These are phyloP conservation scores for Proales similis DNA, from an alignment of 1,140 invertebrate species.

Conservation along the genomic window DNA sequence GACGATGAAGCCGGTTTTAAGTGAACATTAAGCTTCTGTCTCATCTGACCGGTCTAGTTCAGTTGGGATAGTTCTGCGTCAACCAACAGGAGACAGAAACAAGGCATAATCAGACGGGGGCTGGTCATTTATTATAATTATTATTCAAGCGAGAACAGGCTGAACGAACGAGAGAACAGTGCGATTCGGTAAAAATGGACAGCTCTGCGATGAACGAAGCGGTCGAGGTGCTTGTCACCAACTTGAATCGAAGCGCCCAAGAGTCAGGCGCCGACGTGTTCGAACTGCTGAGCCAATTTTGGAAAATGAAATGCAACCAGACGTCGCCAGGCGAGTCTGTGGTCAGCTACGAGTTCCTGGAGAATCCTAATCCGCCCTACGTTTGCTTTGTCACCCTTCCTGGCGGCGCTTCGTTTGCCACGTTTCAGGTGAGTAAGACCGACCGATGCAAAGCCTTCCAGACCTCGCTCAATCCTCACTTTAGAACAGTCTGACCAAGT, in stretches of 20 bases:
- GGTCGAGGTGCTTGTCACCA: constrained; percentile 15
- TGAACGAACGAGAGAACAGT: too few species aligned
- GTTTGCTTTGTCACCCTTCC: constrained; percentile 88
- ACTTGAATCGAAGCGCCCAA: constrained; percentile 6
- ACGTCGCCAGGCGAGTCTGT: too few species aligned
- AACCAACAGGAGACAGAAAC: too few species aligned
- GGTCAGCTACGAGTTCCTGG: constrained; percentile 88
- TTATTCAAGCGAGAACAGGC: too few species aligned
- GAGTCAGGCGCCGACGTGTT: constrained; percentile 74
- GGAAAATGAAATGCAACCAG: constrained; percentile 83
- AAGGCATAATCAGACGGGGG: too few species aligned
- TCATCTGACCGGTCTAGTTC: too few species aligned
- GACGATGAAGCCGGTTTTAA: too few species aligned
- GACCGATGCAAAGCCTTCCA: constrained; percentile 38
- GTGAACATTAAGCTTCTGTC: too few species aligned
- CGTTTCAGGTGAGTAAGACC: constrained; percentile 67
- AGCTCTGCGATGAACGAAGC: background rate
- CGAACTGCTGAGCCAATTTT: constrained; percentile 88
- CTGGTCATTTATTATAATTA: too few species aligned
- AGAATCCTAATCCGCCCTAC: constrained; percentile 77
- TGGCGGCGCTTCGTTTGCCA: constrained; percentile 87
- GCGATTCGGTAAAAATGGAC: constrained; percentile 38
- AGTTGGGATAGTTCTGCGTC: too few species aligned
- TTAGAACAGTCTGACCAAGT: constrained; percentile 85
- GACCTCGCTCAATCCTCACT: constrained; percentile 41